These are phyloP conservation scores for Erythrocercus mccallii DNA, from an alignment of 2,113 vertebrate species.

Conservation along the genomic window DNA sequence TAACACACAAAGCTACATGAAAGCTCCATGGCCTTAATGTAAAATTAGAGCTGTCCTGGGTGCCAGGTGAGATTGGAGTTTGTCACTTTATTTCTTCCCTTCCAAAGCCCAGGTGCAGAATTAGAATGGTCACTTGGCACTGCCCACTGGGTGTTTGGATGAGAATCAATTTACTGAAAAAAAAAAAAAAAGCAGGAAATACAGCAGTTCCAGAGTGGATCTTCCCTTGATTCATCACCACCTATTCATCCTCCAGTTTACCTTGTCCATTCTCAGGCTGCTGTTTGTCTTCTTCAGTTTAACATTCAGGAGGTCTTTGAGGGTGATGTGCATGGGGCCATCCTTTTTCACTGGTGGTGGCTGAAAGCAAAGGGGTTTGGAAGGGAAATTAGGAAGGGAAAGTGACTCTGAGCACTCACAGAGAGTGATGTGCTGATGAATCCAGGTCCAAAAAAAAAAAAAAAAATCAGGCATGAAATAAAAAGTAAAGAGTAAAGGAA, in stretches of 20 bases:
- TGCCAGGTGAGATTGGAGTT: neutral
- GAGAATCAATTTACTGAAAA: neutral
- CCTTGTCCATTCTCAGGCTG: constrained; percentile 37
- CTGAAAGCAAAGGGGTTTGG: constrained; percentile 31
- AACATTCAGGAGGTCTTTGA: constrained; percentile 81
- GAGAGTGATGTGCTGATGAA: neutral
- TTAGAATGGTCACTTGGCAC: neutral
- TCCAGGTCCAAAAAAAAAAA: neutral
- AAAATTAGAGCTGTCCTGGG: neutral
- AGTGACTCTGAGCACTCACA: neutral
- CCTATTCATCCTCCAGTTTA: neutral
- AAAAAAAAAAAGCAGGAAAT: neutral
- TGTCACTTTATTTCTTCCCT: neutral
- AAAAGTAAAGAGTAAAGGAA: neutral
- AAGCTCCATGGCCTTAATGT: neutral
- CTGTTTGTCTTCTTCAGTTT: constrained; percentile 75
- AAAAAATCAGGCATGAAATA: neutral
- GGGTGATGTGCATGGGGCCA: constrained; percentile 71
- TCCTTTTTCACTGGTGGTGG: constrained; percentile 40
- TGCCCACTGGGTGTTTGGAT: neutral
- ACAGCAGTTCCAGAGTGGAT: neutral
- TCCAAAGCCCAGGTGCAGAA: neutral
- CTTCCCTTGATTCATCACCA: neutral
- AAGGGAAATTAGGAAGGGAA: neutral
- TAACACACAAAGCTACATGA: neutral